Evolutionary conservation across 2,113 vertebrate species (phyloP).

Genomic region (Microtus richardsoni): DNA sequence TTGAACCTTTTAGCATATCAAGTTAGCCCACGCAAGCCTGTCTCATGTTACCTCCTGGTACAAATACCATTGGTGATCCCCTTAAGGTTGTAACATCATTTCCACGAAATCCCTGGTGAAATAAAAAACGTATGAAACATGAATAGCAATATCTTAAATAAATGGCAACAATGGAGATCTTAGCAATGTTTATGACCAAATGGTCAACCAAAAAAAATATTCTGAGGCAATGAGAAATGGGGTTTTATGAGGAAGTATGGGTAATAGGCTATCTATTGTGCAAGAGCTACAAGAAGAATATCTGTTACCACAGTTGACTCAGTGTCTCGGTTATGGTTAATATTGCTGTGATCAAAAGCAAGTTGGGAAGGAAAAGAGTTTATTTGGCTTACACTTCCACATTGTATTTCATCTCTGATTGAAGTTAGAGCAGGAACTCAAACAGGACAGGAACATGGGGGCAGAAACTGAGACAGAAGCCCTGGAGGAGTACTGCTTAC

Average conservation of each 20-base stretch:
- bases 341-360: neutral
- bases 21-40: neutral
- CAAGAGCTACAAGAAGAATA: neutral
- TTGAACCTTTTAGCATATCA: neutral
- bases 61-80: neutral
- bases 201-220: neutral
- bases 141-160: neutral
- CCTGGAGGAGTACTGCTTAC: neutral
- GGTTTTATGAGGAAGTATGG: neutral
- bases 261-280: neutral
- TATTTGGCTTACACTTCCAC: neutral
- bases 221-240: neutral
- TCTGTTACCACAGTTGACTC: neutral
- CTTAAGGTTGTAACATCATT: neutral
- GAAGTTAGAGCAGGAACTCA: neutral
- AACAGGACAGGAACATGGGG: neutral
- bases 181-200: neutral
- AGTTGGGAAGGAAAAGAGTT: neutral
- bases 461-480: neutral
- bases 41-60: neutral
- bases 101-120: constrained; percentile 18
- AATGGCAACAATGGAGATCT: neutral
- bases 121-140: neutral
- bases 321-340: neutral
- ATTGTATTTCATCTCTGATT: neutral